These are phyloP conservation scores for Latrodectus geometricus DNA, from an alignment of 1,140 invertebrate species.

Conservation along the genomic window DNA sequence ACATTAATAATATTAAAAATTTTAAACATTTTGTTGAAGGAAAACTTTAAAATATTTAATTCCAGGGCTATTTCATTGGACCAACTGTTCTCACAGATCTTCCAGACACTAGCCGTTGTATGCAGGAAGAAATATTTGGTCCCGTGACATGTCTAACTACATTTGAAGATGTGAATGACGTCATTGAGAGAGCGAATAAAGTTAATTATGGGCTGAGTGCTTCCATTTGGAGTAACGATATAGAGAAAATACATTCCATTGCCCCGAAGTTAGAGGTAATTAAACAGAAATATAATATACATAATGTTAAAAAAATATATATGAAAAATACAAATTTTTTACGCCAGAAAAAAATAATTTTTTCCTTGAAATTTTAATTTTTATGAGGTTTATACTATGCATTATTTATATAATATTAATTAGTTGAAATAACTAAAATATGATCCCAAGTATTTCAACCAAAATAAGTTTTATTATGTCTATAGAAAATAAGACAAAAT, in stretches of 20 bases:
- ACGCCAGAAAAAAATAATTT: too few species aligned
- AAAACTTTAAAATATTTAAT: background rate
- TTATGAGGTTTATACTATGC: too few species aligned
- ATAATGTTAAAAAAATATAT: slow-evolving; percentile 16
- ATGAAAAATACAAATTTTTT: background rate
- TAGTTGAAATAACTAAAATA: too few species aligned
- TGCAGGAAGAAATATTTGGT: slow-evolving; percentile 76
- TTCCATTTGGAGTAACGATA: slow-evolving; percentile 72
- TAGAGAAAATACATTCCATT: slow-evolving; percentile 70
- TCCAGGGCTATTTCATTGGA: slow-evolving; percentile 73
- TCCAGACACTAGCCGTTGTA: slow-evolving; percentile 69
- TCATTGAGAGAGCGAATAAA: slow-evolving; percentile 71
- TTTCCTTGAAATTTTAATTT: too few species aligned
- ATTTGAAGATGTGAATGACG: slow-evolving; percentile 73
- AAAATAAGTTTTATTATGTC: too few species aligned
- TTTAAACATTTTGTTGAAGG: too few species aligned
- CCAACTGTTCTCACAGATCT: slow-evolving; percentile 73
- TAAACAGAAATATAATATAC: background rate
- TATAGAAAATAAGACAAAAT: too few species aligned
- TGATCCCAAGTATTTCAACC: too few species aligned
- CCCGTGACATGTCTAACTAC: slow-evolving; percentile 73
- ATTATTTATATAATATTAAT: too few species aligned
- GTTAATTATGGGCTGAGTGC: slow-evolving; percentile 74
- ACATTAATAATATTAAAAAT: too few species aligned
- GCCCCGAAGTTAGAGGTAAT: slow-evolving; percentile 70